A percentile compares a stretch with the other conserved stretches of the same genome.
These are phyloP conservation scores for Trypoxylon attenuatum DNA, from an alignment of 2,888 invertebrate genomes.

Conservation along the genomic window DNA sequence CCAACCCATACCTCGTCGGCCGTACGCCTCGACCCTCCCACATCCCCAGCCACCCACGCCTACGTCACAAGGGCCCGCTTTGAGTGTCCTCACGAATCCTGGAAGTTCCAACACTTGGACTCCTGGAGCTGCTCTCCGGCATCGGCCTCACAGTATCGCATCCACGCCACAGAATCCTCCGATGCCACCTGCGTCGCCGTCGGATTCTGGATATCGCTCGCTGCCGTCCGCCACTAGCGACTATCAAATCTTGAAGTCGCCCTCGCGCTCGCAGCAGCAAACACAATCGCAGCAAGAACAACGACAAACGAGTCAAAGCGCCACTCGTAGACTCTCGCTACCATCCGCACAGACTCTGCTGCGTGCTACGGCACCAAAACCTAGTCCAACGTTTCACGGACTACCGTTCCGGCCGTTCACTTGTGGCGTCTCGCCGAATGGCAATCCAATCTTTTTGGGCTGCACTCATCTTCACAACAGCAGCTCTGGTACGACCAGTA, in stretches of 20 bases:
- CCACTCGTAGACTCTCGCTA: conserved; percentile 77
- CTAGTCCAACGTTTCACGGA: conserved; percentile 81
- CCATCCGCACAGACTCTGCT: conserved; percentile 76
- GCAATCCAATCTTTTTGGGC: conserved; percentile 74
- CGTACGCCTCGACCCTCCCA: conserved; percentile 75
- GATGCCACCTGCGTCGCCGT: conserved; percentile 72
- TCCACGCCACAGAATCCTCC: conserved; percentile 63
- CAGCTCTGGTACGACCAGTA: conserved; percentile 61
- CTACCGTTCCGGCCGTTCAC: conserved; percentile 75
- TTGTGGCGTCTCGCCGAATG: conserved; percentile 74
- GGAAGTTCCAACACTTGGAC: conserved; percentile 69
- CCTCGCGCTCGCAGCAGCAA: conserved; percentile 53
- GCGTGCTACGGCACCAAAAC: conserved; percentile 76
- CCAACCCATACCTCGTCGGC: conserved; percentile 71
- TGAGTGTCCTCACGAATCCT: conserved; percentile 64
- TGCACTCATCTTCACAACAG: conserved; percentile 75
- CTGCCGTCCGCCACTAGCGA: conserved; percentile 80
- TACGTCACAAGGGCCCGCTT: conserved; percentile 73
- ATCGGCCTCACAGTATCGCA: conserved; percentile 72
- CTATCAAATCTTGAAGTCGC: conserved; percentile 78
- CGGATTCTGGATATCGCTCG: conserved; percentile 76
- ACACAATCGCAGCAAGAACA: conserved; percentile 64
- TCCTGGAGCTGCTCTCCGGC: conserved; percentile 59
- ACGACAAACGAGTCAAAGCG: conserved; percentile 75
- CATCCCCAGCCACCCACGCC: conserved; percentile 78